phyloP scores from a whole-genome alignment of 2,888 invertebrate genomes.

The Pharmacophagus antenor region DNA sequence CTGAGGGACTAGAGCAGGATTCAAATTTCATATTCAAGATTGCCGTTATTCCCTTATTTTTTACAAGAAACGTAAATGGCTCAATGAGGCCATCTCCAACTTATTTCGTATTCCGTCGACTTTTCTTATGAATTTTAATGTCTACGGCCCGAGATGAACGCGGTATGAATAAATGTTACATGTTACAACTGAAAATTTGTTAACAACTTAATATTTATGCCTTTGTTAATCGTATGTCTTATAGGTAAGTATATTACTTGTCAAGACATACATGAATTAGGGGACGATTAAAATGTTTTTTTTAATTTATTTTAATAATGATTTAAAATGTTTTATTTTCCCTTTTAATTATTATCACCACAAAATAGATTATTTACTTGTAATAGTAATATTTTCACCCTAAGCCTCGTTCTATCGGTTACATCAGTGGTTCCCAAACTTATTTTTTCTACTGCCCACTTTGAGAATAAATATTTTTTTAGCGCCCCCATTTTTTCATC shows the following conservation, averaged over 20 bases:
- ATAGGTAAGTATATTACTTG: background rate
- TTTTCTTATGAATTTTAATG: conserved; percentile 13
- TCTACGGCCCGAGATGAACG: background rate
- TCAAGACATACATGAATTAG: too few species aligned
- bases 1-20: background rate
- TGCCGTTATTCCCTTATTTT: background rate
- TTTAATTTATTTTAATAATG: too few species aligned
- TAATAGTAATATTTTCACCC: too few species aligned
- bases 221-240: background rate
- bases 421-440: too few species aligned
- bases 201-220: background rate
- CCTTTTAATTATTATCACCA: too few species aligned
- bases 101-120: conserved; percentile 2
- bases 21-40: background rate
- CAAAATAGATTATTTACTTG: too few species aligned
- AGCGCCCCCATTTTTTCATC: too few species aligned
- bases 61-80: background rate
- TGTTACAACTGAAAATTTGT: background rate
- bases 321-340: too few species aligned
- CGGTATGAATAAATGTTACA: conserved; percentile 1
- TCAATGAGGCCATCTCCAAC: background rate
- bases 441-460: too few species aligned
- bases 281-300: too few species aligned
- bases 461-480: too few species aligned
- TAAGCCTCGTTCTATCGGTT: too few species aligned